Evolutionary conservation across 2,797 vertebrate species (phyloP).

Genomic region (Sebastes iracundus): DNA sequence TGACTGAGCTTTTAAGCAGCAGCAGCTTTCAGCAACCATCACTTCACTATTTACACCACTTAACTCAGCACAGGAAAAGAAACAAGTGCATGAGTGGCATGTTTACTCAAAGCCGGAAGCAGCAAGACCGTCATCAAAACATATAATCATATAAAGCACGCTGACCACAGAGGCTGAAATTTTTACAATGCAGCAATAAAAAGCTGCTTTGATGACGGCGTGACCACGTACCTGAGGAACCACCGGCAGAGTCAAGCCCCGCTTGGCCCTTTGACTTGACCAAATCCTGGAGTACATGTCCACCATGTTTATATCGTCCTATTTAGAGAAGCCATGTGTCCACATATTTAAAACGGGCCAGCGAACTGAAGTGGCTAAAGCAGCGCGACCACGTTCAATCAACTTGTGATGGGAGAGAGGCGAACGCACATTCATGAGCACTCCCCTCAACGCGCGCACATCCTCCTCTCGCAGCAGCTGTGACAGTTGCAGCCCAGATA

Average conservation of each 20-base stretch:
- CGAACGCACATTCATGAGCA: not conserved
- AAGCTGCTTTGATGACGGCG: not conserved
- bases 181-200: not conserved
- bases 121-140: not conserved
- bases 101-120: slow-evolving; percentile 62
- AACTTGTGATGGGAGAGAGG: not conserved
- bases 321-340: slow-evolving; percentile 30
- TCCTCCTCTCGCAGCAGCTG: slow-evolving; percentile 62
- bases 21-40: not conserved
- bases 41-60: not conserved
- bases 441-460: slow-evolving; percentile 24
- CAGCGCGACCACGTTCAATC: not conserved
- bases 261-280: slow-evolving; percentile 44
- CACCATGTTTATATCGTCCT: slow-evolving; percentile 61
- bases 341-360: not conserved
- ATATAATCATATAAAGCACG: not conserved
- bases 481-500: slow-evolving; percentile 57
- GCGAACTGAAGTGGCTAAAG: not conserved
- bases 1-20: not conserved
- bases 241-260: slow-evolving; percentile 52
- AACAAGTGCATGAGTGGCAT: slow-evolving; percentile 20
- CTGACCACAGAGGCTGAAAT: not conserved
- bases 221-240: slow-evolving; percentile 65
- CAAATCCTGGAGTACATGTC: slow-evolving; percentile 67
- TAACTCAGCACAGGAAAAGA: slow-evolving; percentile 49